Base-by-base conservation (phyloP, 2,797 vertebrate genomes). In the Tarsius wallacei region DNA sequence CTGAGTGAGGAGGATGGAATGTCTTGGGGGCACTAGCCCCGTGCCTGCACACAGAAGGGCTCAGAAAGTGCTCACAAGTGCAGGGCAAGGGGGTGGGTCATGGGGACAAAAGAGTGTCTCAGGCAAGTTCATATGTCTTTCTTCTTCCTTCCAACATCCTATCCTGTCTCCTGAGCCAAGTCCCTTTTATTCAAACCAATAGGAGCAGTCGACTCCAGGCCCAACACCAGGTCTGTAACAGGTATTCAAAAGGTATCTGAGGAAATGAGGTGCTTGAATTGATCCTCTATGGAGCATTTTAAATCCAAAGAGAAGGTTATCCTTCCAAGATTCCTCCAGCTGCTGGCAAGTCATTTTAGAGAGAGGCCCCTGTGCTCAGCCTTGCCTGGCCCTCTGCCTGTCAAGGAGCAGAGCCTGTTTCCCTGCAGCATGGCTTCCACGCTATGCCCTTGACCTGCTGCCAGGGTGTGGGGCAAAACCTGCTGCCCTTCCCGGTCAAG, bases 381-480 rank as follows among this genome's bases (percentile, higher is more conserved):
- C 66, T 59, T 4, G 26, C 24, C 13, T 17, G 66, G 5, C 1
- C 57, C 61, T 53, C 77, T 57, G n/a, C 28, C 28, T 2, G 53
- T 36, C 42, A 21, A 61, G n/a, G 5, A 33, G 28, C 28, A 15
- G 36, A 66, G 7, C 13, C 55, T 64, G 16, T 2, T 3, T 53
- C 26, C 59, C 16, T 8, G 4, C 81, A 33, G 53, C 0, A 1
- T 1, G 13, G 77, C 90, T 42, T 24, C 77, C 4, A 0, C 0
- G 5, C 21, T 4, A 1, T 31, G 4, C 78, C 84, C 21, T 28
- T 74, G 2, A 36, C 15, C 1, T 55, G 51, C 78, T 22, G 9
- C 68, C 15, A 31, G 76, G 61, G 14, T 24, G 10, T 66, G 2
- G 74, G 51, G 22, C 74, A 51, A 22, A 16, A 17, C 42, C 91